Evolutionary conservation across 2,888 invertebrate species (phyloP).

Genomic region (Yponomeuta malinellus): DNA sequence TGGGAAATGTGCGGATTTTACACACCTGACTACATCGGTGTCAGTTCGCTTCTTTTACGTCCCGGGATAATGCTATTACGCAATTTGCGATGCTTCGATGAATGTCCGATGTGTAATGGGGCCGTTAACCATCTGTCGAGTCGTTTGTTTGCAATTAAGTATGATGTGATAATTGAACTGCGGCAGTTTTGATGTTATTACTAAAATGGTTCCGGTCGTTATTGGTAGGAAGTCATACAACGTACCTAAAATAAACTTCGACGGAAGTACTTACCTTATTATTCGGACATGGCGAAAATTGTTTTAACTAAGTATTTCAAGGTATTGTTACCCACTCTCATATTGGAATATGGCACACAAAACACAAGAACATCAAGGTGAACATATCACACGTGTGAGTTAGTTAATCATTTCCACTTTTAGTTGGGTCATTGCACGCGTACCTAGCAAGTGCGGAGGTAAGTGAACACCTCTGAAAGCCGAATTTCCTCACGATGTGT

Average conservation of each 20-base stretch:
- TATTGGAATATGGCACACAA: too few species aligned
- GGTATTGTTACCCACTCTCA: too few species aligned
- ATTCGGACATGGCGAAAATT: too few species aligned
- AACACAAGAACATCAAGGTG: too few species aligned
- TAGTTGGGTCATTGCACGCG: too few species aligned
- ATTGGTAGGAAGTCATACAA: not conserved
- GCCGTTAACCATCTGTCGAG: not conserved
- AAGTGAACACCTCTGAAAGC: too few species aligned
- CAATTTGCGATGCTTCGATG: constrained; percentile 32
- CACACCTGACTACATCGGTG: constrained; percentile 13
- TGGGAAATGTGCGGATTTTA: not conserved
- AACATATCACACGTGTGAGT: too few species aligned
- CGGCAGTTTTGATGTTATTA: not conserved
- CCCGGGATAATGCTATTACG: constrained; percentile 34
- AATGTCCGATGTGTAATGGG: not conserved
- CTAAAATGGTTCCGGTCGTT: not conserved
- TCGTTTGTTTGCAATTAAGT: not conserved
- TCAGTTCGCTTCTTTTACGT: constrained; percentile 16
- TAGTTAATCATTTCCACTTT: too few species aligned
- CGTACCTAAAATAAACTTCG: not conserved
- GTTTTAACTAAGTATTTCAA: too few species aligned
- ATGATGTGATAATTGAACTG: not conserved
- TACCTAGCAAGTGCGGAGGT: too few species aligned
- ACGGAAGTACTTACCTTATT: not conserved
- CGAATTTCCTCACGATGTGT: too few species aligned